Evolutionary conservation across 2,888 invertebrate genomes (phyloP), one percentile per base, ranked within the genome.

Genomic region (Mythimna impura): DNA sequence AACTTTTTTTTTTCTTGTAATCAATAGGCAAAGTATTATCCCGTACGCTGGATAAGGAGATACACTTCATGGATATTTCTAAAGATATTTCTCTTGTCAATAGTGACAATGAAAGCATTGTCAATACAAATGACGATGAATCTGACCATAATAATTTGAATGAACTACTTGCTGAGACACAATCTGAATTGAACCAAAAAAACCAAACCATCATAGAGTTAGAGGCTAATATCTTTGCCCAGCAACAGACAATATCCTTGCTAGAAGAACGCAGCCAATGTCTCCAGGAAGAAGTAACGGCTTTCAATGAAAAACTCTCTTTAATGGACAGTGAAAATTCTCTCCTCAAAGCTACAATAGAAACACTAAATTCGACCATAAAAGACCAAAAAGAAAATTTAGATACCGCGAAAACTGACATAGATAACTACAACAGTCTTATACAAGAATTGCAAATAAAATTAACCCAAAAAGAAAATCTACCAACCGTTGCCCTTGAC

Each of bases 391-490:
- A 93, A 81, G 83, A 82, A 73, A 89, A 82, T 73, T 82, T 94
- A 61, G 88, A 90, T 71, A 74, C 84, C 0, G 89, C 91, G 6
- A 89, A 89, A 36, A 88, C 85, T 43, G 93, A 95, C 73, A 92
- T 93, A 52, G 85, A 91, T 61, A 93, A 94, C 0, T 94, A 93
- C 76, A 93, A 91, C 73, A 87, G 80, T 71, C 65, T 91, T 1
- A 93, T 95, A 65, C 89, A 93, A 80, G 93, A 94, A 80, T 82
- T 96, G 47, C 92, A 95, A 87, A 88, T 87, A 17, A 90, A 93
- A 84, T 75, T 95, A 40, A 84, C 81, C 1, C 80, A 89, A 30
- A 92, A 91, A 84, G 92, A 92, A 66, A 86, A 77, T 50, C 58
- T 86, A 50, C 73, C 83, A 3, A 86, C 85, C 68, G 60, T 89